A percentile compares a stretch with the other conserved stretches of the same genome.
Evolutionary conservation across 2,888 invertebrate species (phyloP).

Genomic region (Bembecia ichneumoniformis): DNA sequence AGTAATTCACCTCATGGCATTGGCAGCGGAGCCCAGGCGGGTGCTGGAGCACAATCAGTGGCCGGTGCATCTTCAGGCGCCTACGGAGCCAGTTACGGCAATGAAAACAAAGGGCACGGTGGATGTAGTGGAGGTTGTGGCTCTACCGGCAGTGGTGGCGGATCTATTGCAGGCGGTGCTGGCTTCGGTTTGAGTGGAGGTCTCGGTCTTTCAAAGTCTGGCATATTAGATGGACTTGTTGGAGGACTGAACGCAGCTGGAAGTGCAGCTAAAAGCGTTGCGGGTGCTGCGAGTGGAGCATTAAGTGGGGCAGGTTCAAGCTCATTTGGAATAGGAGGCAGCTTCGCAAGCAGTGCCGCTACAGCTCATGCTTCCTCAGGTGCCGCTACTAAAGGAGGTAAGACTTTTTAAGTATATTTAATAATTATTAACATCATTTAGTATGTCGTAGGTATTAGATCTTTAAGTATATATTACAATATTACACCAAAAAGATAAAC

Average conservation of each 20-base stretch:
- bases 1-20: conserved; percentile 3
- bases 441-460: neutral
- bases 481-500: no score
- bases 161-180: conserved; percentile 7
- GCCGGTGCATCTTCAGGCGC: conserved; percentile 27
- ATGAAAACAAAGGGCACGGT: conserved; percentile 17
- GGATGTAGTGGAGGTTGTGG: conserved; percentile 33
- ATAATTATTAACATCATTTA: neutral
- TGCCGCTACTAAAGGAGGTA: conserved; percentile 49
- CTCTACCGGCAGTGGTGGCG: conserved; percentile 14
- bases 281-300: conserved; percentile 23
- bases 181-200: conserved; percentile 12
- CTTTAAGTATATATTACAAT: no score
- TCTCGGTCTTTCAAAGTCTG: conserved; percentile 2
- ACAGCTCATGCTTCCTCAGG: conserved; percentile 46
- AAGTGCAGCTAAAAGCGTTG: conserved; percentile 36
- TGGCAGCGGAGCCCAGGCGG: conserved; percentile 13
- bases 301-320: conserved; percentile 12
- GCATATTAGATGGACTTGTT: conserved; percentile 12
- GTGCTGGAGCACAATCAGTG: conserved; percentile 24
- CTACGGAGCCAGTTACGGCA: conserved; percentile 14
- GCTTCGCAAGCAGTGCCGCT: conserved; percentile 50
- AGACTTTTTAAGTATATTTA: conserved; percentile 9
- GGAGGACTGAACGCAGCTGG: conserved; percentile 17
- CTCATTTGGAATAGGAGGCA: conserved; percentile 23